Evolutionary conservation across 2,113 vertebrate species (phyloP).

Genomic region (Xenopus laevis): DNA sequence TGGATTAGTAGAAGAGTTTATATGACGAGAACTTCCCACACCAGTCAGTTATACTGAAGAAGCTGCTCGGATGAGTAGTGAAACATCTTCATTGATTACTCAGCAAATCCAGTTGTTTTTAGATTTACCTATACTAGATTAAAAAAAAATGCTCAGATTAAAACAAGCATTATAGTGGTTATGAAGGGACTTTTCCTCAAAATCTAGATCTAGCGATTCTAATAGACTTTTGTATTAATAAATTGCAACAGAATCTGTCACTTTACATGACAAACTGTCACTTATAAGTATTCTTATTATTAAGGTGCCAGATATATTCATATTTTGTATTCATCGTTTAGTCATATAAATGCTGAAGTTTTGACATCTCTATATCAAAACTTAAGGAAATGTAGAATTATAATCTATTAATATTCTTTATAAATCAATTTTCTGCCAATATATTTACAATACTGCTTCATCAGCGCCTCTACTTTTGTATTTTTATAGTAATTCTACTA

Average conservation of each 20-base stretch:
- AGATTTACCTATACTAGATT: too few species aligned
- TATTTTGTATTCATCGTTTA: constrained; percentile 39
- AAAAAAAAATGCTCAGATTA: too few species aligned
- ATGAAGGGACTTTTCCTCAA: constrained; percentile 9
- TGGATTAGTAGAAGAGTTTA: too few species aligned
- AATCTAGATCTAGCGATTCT: constrained; percentile 12
- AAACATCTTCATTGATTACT: too few species aligned
- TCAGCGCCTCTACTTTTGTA: constrained; percentile 8
- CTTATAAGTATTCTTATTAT: constrained; percentile 43
- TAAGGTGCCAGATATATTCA: constrained; percentile 39
- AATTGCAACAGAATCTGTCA: constrained; percentile 23
- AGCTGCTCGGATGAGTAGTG: too few species aligned
- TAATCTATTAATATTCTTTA: constrained; percentile 41
- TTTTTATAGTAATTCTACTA: constrained; percentile 35
- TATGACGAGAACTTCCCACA: too few species aligned
- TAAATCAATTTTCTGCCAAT: constrained; percentile 35
- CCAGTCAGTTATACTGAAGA: too few species aligned
- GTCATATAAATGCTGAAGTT: constrained; percentile 38
- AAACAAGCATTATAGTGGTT: too few species aligned
- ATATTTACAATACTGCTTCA: constrained; percentile 37
- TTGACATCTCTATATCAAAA: constrained; percentile 43
- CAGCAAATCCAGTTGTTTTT: too few species aligned
- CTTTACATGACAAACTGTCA: constrained; percentile 39
- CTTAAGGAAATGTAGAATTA: constrained; percentile 40
- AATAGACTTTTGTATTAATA: constrained; percentile 24